Percentiles rank a stretch among this genome's conserved stretches.
Conservation (phyloP, 2,797 vertebrate genomes). For the Urocyon cinereoargenteus region DNA sequence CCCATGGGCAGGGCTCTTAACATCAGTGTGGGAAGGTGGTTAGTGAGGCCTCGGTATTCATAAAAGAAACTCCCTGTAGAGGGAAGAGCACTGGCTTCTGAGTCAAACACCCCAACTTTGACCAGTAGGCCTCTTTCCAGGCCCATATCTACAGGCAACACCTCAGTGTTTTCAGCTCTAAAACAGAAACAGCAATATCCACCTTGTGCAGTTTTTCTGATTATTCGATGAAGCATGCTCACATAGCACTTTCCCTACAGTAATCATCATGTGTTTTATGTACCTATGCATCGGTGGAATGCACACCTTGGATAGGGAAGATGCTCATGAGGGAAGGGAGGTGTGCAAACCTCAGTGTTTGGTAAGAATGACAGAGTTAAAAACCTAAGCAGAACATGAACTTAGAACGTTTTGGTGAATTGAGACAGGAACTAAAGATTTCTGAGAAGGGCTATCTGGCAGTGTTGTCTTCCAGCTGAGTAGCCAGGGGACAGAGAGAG, state of each 20-base stretch:
- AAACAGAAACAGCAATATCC: too few relatives aligned
- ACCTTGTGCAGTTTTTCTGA: neutral
- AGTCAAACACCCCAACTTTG: neutral
- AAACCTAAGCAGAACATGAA: neutral
- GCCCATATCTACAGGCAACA: too few relatives aligned
- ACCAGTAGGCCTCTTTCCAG: neutral
- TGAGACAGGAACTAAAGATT: neutral
- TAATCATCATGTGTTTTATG: too few relatives aligned
- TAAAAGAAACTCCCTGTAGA: neutral
- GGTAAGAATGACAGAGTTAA: neutral
- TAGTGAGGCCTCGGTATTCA: neutral
- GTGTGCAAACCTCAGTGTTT: neutral
- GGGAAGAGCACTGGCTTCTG: neutral
- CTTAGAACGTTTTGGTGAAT: neutral
- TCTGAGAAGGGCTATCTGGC: neutral
- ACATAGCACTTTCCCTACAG: neutral
- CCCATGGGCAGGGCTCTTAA: too few relatives aligned
- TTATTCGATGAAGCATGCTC: neutral
- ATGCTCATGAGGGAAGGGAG: too few relatives aligned
- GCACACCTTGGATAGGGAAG: neutral
- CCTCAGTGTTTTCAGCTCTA: neutral
- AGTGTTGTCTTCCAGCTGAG: neutral
- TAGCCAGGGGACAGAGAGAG: neutral
- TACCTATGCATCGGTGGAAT: neutral
- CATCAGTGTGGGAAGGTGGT: neutral